Conservation (phyloP, 2,113 vertebrate genomes). For the Muntiacus reevesi region DNA sequence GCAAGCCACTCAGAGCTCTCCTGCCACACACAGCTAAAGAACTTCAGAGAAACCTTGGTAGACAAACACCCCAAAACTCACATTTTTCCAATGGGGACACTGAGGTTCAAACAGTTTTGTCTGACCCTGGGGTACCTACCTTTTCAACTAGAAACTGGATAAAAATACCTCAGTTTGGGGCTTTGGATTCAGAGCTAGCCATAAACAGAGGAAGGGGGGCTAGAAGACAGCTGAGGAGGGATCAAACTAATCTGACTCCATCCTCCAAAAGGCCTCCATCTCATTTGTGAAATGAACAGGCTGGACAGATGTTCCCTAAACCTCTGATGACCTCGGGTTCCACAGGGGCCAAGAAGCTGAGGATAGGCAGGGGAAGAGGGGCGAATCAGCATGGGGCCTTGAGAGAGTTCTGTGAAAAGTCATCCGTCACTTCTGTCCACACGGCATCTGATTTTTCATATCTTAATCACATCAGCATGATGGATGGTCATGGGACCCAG, state of each 20-base stretch:
- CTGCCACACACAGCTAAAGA: neutral
- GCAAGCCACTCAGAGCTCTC: neutral
- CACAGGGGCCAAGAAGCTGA: neutral
- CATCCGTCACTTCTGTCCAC: neutral
- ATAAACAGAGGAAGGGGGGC: neutral
- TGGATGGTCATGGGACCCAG: slow-evolving; percentile 13
- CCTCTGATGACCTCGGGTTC: neutral
- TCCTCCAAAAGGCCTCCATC: neutral
- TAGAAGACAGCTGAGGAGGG: neutral
- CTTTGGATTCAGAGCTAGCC: neutral
- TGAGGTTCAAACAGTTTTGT: neutral
- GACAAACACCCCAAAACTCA: neutral
- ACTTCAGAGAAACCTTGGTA: neutral
- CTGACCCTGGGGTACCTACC: neutral
- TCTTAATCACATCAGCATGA: slow-evolving; percentile 48
- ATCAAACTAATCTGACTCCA: neutral
- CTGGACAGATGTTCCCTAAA: slow-evolving; percentile 14
- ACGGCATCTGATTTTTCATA: slow-evolving; percentile 1
- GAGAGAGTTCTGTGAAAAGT: neutral
- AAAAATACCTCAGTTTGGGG: neutral
- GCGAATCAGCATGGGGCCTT: neutral
- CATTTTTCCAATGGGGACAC: neutral
- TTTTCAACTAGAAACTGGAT: neutral
- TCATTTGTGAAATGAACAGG: neutral
- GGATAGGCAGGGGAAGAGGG: neutral